phyloP scores from a whole-genome alignment of 2,797 vertebrate genomes.

The Alfaro cultratus region DNA sequence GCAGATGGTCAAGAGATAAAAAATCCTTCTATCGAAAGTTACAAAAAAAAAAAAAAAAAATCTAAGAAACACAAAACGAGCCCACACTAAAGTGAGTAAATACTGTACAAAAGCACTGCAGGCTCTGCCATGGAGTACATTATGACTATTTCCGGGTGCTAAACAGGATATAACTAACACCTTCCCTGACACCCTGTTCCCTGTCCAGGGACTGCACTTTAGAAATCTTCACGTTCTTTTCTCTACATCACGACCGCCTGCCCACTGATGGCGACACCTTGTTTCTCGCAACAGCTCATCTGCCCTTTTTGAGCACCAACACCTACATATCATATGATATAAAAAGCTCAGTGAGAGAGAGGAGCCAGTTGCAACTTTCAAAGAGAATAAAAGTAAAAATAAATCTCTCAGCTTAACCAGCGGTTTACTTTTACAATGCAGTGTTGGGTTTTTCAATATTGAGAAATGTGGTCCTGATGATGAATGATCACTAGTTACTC shows the following conservation, averaged over 20 bases:
- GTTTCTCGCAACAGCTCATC: conserved; percentile 56
- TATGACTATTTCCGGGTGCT: conserved; percentile 25
- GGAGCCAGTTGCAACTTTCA: conserved; percentile 24
- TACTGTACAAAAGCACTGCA: neutral
- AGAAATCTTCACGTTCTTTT: conserved; percentile 53
- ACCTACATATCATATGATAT: conserved; percentile 61
- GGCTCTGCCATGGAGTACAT: conserved; percentile 10
- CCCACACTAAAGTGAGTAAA: neutral
- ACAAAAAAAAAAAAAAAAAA: neutral
- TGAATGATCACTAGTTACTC: conserved; percentile 51
- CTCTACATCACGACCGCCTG: conserved; percentile 43
- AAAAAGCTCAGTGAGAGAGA: conserved; percentile 44
- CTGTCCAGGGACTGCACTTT: conserved; percentile 38
- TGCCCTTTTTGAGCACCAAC: conserved; percentile 50
- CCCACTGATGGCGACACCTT: conserved; percentile 58
- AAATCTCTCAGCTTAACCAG: conserved; percentile 37
- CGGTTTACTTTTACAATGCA: conserved; percentile 35
- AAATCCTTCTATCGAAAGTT: neutral
- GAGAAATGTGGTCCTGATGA: conserved; percentile 37
- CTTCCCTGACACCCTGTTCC: conserved; percentile 54
- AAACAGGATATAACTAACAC: conserved; percentile 27
- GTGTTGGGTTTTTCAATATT: conserved; percentile 11
- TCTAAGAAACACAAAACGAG: neutral
- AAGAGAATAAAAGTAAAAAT: conserved; percentile 26
- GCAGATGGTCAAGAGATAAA: neutral